Conservation (phyloP, 2,888 invertebrate species). For the Drosophila longiperda region DNA sequence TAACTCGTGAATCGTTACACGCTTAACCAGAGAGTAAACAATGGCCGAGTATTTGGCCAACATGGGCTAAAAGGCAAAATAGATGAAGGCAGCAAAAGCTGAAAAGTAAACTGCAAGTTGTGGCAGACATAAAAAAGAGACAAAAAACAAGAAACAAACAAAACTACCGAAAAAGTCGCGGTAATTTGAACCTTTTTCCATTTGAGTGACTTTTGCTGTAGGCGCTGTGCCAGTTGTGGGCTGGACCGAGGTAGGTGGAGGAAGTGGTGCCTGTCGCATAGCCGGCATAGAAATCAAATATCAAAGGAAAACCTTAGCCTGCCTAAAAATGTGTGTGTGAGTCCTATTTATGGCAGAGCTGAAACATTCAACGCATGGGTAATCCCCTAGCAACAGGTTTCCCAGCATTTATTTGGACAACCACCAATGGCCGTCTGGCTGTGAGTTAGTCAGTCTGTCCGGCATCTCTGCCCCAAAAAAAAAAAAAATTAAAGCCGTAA, state of each 20-base stretch:
- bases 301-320: conserved; percentile 60
- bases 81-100: conserved; percentile 52
- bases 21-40: conserved; percentile 47
- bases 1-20: conserved; percentile 26
- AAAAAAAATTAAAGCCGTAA: conserved; percentile 3
- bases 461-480: conserved; percentile 8
- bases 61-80: conserved; percentile 45
- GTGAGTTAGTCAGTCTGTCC: conserved; percentile 15
- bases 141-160: conserved; percentile 25
- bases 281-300: conserved; percentile 71
- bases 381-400: conserved; percentile 77
- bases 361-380: conserved; percentile 50
- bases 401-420: conserved; percentile 71
- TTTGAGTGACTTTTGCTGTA: conserved; percentile 64
- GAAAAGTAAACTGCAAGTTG: conserved; percentile 65
- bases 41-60: conserved; percentile 21
- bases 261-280: conserved; percentile 18
- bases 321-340: conserved; percentile 6
- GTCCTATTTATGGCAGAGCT: conserved; percentile 5
- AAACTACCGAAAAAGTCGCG: conserved; percentile 61
- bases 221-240: conserved; percentile 7
- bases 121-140: not conserved
- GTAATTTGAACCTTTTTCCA: conserved; percentile 81
- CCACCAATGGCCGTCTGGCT: conserved; percentile 4
- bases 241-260: conserved; percentile 28